phyloP scores from a whole-genome alignment of 1,140 invertebrate species.

The Phymorhynchus buccinoides region DNA sequence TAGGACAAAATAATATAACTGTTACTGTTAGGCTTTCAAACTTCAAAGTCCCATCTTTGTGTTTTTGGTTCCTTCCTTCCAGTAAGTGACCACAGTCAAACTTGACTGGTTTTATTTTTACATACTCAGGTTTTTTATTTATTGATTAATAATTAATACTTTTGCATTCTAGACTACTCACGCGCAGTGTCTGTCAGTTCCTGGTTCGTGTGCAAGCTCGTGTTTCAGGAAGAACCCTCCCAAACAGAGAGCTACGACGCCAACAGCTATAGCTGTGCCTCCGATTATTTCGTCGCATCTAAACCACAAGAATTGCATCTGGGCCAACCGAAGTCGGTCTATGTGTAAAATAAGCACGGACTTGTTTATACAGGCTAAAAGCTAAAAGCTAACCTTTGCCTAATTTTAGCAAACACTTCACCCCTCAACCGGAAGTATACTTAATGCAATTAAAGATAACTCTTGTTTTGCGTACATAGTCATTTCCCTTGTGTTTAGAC shows the following conservation, averaged over 20 bases:
- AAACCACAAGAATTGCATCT: constrained; percentile 57
- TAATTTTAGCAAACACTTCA: constrained; percentile 13
- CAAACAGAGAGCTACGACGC: constrained; percentile 46
- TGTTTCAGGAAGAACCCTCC: constrained; percentile 45
- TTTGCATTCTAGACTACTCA: not conserved
- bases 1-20: too few species aligned
- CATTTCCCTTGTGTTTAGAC: too few species aligned
- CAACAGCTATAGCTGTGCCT: constrained; percentile 45
- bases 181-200: constrained; percentile 50
- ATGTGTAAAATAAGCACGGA: too few species aligned
- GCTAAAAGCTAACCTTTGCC: constrained; percentile 32
- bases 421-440: constrained; percentile 22
- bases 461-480: not conserved
- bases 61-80: too few species aligned
- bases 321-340: constrained; percentile 16
- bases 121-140: not conserved
- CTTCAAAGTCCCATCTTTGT: too few species aligned
- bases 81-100: too few species aligned
- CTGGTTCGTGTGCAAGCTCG: constrained; percentile 41
- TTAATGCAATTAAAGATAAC: not conserved
- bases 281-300: constrained; percentile 55
- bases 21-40: too few species aligned
- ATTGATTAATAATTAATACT: not conserved
- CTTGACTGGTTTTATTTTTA: not conserved
- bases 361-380: too few species aligned